Base-by-base conservation (phyloP, 2,888 invertebrate species). In the Orchesellides sinensis region DNA sequence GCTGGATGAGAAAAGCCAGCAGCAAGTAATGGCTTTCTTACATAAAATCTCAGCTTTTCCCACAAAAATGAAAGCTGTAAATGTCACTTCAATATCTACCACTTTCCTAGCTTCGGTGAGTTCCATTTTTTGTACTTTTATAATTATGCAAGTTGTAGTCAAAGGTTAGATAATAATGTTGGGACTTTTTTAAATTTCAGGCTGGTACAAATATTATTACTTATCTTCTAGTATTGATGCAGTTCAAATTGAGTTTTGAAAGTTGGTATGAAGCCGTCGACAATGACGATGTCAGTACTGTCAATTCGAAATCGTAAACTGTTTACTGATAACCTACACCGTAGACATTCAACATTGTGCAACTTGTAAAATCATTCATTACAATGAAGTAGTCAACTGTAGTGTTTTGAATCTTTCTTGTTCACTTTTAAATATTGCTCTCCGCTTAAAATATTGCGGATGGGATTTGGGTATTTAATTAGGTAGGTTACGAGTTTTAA, bases 181-280 rank as follows among this genome's bases (percentile, higher is more conserved):
- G 32, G 5, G 32, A 6, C 10, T 32, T 32, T 10, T 32, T 2
- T 40, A 40, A 40, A 40, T 2, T n/a, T 40, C 10, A 86, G 86
- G 84, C 87, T 40, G 80, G 81, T 10, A 85, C 85, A 4, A 87
- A 87, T 52, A 85, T 87, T 21, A 87, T 85, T 4, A 87, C 87
- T 0, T 87, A 86, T 59, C 77, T 87, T 1, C 69, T 86, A 17
- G 87, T 87, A 2, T 54, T 87, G 10, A 87, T 87, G 87, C 87
- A 87, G 77, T 86, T 87, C 59, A 87, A 87, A 77, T 59, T 86
- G 32, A 87, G 85, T 66, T 54, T 87, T n/a, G 86, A 87, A 66
- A 82, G 23, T 14, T 52, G 74, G 63, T 40, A 68, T 23, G 35
- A 47, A 32, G 68, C 21, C 23, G 8, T 61, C n/a, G n/a, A 56